Conservation (phyloP, 2,888 invertebrate genomes). For the Trissolcus brochymenae region DNA sequence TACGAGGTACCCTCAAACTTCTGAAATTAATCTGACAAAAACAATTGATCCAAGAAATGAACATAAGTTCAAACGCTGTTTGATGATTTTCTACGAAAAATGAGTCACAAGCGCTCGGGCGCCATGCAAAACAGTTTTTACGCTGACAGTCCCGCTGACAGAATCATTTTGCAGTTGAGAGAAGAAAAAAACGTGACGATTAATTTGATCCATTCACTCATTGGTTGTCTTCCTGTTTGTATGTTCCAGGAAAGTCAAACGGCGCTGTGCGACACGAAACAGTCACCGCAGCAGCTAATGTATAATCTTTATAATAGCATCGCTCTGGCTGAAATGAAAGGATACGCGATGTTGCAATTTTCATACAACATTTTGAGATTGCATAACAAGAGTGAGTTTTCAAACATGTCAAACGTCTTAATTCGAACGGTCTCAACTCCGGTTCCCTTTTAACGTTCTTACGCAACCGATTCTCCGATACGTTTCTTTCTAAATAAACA, state of each 20-base stretch:
- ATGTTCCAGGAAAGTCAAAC: conserved; percentile 81
- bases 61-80: not conserved
- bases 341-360: conserved; percentile 92
- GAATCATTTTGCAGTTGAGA: not conserved
- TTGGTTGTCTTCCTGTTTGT: not conserved
- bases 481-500: not conserved
- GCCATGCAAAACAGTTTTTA: not conserved
- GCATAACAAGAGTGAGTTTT: conserved; percentile 83
- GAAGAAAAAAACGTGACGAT: conserved; percentile 1
- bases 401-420: not conserved
- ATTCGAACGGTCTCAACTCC: not conserved
- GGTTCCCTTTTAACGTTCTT: conserved; percentile 3
- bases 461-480: not conserved
- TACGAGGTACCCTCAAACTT: conserved; percentile 79
- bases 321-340: conserved; percentile 89
- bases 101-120: not conserved
- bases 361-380: conserved; percentile 89
- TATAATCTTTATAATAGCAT: conserved; percentile 89
- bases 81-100: not conserved
- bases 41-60: not conserved
- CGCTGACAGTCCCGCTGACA: not conserved
- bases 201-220: not conserved
- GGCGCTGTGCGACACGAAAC: conserved; percentile 83
- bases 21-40: not conserved
- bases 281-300: conserved; percentile 89